Evolutionary conservation across 2,888 invertebrate species (phyloP).

Genomic region (Neoascia interrupta): DNA sequence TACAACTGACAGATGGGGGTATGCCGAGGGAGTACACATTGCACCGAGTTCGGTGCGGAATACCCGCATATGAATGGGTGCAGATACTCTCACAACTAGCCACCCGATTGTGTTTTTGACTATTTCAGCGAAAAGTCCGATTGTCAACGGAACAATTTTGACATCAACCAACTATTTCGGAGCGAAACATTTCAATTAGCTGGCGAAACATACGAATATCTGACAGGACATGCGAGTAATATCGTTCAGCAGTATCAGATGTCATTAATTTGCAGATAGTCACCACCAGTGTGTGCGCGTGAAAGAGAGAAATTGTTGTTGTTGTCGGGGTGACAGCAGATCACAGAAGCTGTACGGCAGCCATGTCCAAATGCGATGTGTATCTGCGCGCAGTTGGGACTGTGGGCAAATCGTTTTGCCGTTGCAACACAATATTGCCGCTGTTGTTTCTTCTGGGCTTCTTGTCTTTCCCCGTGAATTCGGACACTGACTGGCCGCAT

Average conservation of each 20-base stretch:
- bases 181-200: slow-evolving; percentile 58
- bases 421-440: slow-evolving; percentile 30
- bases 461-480: slow-evolving; percentile 16
- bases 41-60: too few species aligned
- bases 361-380: slow-evolving; percentile 20
- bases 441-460: slow-evolving; percentile 23
- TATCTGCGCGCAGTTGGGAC: slow-evolving; percentile 4
- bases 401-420: slow-evolving; percentile 14
- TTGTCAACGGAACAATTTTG: slow-evolving; percentile 71
- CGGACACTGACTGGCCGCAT: slow-evolving; percentile 28
- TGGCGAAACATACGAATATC: slow-evolving; percentile 41
- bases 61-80: too few species aligned
- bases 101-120: slow-evolving; percentile 76
- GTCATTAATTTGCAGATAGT: slow-evolving; percentile 36
- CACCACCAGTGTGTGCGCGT: neutral
- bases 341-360: slow-evolving; percentile 15
- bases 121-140: slow-evolving; percentile 73
- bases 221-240: slow-evolving; percentile 53
- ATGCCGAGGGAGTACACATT: slow-evolving; percentile 39
- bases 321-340: slow-evolving; percentile 15
- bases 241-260: slow-evolving; percentile 55
- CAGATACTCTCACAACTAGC: slow-evolving; percentile 15
- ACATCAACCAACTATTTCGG: slow-evolving; percentile 72
- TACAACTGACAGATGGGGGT: slow-evolving; percentile 12
- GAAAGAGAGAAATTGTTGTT: slow-evolving; percentile 1